phyloP scores from a whole-genome alignment of 1,140 invertebrate genomes.

The Muscidifurax raptorellus region DNA sequence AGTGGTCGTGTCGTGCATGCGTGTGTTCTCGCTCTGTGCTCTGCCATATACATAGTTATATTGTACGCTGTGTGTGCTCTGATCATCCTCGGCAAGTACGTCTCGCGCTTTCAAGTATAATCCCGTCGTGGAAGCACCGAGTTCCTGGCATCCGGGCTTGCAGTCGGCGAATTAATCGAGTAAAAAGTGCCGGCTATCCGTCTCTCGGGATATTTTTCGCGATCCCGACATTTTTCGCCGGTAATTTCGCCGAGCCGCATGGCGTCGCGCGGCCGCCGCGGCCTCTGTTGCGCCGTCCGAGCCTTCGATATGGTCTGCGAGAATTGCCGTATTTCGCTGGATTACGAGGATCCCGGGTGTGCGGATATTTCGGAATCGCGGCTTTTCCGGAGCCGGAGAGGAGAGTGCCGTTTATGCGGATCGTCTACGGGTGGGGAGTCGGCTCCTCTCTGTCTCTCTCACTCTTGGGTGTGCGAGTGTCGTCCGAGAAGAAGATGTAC shows the following conservation, averaged over 20 bases:
- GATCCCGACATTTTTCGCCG: neutral
- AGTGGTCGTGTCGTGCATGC: slow-evolving; percentile 68
- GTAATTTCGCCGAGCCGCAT: neutral
- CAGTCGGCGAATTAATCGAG: neutral
- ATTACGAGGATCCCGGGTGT: neutral
- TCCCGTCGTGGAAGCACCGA: neutral
- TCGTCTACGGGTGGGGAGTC: no score
- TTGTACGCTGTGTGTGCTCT: slow-evolving; percentile 43
- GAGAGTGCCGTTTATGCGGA: no score
- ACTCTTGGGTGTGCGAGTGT: no score
- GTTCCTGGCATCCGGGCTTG: neutral
- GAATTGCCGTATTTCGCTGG: neutral
- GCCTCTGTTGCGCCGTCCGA: slow-evolving; percentile 17
- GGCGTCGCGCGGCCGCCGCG: neutral
- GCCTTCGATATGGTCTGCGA: neutral
- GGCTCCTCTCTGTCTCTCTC: no score
- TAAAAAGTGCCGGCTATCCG: neutral
- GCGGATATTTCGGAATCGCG: no score
- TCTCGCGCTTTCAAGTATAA: neutral
- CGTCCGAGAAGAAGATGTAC: neutral
- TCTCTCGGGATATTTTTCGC: neutral
- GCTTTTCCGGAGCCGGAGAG: no score
- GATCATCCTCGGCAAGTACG: neutral
- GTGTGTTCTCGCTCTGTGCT: slow-evolving; percentile 44
- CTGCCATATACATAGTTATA: neutral